Evolutionary conservation across 1,140 invertebrate genomes (phyloP), one percentile per base, ranked within the genome.

Genomic region (Latrodectus geometricus): DNA sequence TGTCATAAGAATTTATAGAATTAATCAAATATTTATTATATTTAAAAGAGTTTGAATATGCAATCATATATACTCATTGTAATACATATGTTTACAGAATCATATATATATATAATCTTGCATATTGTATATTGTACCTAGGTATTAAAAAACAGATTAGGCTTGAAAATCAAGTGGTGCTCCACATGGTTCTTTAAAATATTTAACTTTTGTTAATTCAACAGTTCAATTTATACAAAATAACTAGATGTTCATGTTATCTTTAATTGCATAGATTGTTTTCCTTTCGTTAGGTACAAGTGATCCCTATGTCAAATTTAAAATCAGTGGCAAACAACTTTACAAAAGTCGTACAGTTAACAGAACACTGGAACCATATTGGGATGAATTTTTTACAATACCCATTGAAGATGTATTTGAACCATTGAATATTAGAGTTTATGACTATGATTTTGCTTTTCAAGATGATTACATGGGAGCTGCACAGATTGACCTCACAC

Each of bases 251-350:
- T 12, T 35, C 52, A 12, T 83, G 14, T 35, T 21, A 77, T 61
- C n/a, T 54, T 72, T 35, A 8, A 70, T 20, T 70, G 61, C 1
- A 17, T 66, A 66, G 20, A 66, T 66, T 70, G 2, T 61, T 61
- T 61, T 56, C 54, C 54, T 61, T 61, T 76, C 0, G 80, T 20
- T 92, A 97, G 97, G 97, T 87, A 95, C 96, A 56, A 99, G 97
- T 91, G 98, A 99, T 93, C 98, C 98, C 14, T 99, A 99, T 91
- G 97, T 99, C 74, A 99, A 99, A 93, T 98, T 99, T 91, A 98
- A 97, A 92, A 93, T 95, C 72, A 95, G 94, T 23, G 96, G 96
- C 65, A 93, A 95, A 66, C 93, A 99, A 88, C 93, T 98, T 85
- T 97, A 98, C 92, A 98, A 99, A 92, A 97, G 96, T 88, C 95